A percentile compares a stretch with the other conserved stretches of the same genome.
Evolutionary conservation across 2,888 invertebrate genomes (phyloP).

Genomic region (Drosophila lutescens): DNA sequence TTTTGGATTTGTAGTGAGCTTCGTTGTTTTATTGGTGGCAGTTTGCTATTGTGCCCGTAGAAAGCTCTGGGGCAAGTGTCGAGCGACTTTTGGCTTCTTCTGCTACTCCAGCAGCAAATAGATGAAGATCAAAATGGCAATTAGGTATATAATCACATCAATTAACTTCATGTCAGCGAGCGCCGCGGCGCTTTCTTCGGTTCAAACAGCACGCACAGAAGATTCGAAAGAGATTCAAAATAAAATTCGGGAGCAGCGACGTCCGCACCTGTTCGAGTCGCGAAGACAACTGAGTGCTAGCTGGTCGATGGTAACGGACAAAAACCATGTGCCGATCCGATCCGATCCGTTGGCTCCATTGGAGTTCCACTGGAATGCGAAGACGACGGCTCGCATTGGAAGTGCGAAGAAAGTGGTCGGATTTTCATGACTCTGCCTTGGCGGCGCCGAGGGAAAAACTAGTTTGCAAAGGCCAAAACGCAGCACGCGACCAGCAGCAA

Average conservation of each 20-base stretch:
- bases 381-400: slow-evolving; percentile 52
- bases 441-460: slow-evolving; percentile 44
- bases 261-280: slow-evolving; percentile 71
- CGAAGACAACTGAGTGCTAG: slow-evolving; percentile 65
- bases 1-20: slow-evolving; percentile 15
- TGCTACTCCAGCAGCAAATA: slow-evolving; percentile 79
- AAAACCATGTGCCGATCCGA: slow-evolving; percentile 38
- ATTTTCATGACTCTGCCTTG: slow-evolving; percentile 42
- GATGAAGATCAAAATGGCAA: slow-evolving; percentile 81
- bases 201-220: slow-evolving; percentile 29
- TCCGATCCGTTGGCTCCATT: slow-evolving; percentile 10
- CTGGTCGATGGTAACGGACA: slow-evolving; percentile 23
- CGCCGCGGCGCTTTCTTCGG: slow-evolving; percentile 69
- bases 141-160: slow-evolving; percentile 82
- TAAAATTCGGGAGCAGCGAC: slow-evolving; percentile 41
- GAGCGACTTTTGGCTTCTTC: slow-evolving; percentile 38
- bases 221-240: not conserved
- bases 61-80: slow-evolving; percentile 46
- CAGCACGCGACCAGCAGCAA: slow-evolving; percentile 66
- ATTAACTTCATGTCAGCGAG: slow-evolving; percentile 82
- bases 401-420: slow-evolving; percentile 76
- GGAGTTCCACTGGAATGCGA: slow-evolving; percentile 49
- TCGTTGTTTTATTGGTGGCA: slow-evolving; percentile 6
- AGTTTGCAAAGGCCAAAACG: slow-evolving; percentile 46
- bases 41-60: not conserved